A percentile compares a stretch with the other conserved stretches of the same genome.
Evolutionary conservation across 1,140 invertebrate genomes (phyloP).

Genomic region (Fragariocoptes setiger): DNA sequence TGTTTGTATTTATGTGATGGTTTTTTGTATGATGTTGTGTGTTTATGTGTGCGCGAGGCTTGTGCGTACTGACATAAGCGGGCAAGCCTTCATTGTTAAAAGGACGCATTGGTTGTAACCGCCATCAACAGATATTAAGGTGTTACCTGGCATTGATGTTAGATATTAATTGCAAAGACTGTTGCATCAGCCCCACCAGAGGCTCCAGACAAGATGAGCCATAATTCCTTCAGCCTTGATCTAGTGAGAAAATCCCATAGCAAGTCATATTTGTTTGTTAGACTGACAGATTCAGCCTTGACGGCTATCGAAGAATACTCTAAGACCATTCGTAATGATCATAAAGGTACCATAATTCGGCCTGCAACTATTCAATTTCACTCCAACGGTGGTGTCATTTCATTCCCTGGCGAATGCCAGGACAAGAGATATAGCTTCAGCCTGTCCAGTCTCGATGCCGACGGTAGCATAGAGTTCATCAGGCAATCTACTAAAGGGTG

Average conservation of each 20-base stretch:
- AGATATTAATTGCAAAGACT: too few species aligned
- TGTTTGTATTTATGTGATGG: too few species aligned
- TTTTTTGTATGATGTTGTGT: not conserved
- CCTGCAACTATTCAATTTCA: not conserved
- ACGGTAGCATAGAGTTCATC: not conserved
- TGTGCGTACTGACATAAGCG: too few species aligned
- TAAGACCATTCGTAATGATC: conserved; percentile 26
- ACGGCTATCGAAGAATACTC: conserved; percentile 63
- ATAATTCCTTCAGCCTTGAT: too few species aligned
- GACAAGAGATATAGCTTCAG: not conserved
- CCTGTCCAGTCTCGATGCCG: not conserved
- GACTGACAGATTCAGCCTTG: conserved; percentile 65
- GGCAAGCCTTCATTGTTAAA: too few species aligned
- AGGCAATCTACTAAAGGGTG: not conserved
- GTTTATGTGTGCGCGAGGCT: too few species aligned
- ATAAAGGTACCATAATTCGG: not conserved
- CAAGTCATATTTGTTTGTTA: conserved; percentile 67
- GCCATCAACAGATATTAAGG: too few species aligned
- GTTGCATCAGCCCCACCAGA: too few species aligned
- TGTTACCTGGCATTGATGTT: too few species aligned
- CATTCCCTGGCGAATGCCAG: too few species aligned
- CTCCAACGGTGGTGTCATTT: not conserved
- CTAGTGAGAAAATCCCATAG: conserved; percentile 44
- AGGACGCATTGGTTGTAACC: too few species aligned
- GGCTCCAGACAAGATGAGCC: too few species aligned